Percentiles rank a stretch among this genome's conserved stretches.
phyloP scores from a whole-genome alignment of 2,888 invertebrate genomes.

The Drosophila macrothrix region DNA sequence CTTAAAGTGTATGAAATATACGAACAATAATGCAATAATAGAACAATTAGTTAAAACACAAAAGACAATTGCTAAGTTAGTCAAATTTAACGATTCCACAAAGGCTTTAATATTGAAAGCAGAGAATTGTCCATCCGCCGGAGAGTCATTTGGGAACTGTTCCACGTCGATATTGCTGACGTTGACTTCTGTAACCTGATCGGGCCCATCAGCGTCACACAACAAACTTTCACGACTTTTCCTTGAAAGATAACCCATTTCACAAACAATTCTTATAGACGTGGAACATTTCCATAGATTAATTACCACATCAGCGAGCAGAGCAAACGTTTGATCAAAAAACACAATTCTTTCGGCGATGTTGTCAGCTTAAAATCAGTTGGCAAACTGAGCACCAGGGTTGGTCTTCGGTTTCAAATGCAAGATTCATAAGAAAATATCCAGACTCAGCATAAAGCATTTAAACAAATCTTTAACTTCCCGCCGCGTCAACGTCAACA shows the following conservation, averaged over 20 bases:
- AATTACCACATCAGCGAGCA: conserved; percentile 39
- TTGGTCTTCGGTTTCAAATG: conserved; percentile 11
- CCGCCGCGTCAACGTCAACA: not conserved
- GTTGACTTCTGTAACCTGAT: not conserved
- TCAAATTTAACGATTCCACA: conserved; percentile 4
- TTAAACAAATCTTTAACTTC: conserved; percentile 13
- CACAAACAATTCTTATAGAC: not conserved
- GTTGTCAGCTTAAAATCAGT: conserved; percentile 27
- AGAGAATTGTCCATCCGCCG: not conserved
- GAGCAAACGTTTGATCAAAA: not conserved
- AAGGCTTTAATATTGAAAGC: not conserved
- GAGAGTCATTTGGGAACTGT: not conserved
- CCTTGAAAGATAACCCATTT: conserved; percentile 25
- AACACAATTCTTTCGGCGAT: conserved; percentile 10
- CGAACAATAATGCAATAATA: conserved; percentile 41
- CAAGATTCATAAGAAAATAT: conserved; percentile 9
- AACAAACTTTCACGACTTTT: conserved; percentile 42
- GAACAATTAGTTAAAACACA: conserved; percentile 51
- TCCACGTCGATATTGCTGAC: not conserved
- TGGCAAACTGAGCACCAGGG: conserved; percentile 39
- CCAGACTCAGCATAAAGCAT: conserved; percentile 35
- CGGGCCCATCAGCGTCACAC: not conserved
- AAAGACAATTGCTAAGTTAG: conserved; percentile 25
- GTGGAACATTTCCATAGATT: not conserved
- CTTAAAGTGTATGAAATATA: conserved; percentile 12